Conservation (phyloP, 2,113 vertebrate genomes). For the Forbesichthys papilliferus region DNA sequence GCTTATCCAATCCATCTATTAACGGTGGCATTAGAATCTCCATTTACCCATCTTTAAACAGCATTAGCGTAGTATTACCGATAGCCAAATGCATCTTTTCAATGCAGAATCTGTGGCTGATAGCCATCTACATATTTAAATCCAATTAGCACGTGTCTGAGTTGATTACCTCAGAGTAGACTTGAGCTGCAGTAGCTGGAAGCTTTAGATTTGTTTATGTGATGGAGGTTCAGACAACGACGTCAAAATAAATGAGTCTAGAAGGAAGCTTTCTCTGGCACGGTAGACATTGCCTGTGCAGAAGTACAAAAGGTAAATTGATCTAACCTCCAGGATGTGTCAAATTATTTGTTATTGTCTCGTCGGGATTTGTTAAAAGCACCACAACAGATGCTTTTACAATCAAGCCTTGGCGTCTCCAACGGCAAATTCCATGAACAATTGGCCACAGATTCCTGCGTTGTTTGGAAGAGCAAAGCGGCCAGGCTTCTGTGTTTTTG, state of each 20-base stretch:
- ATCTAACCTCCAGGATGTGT: constrained; percentile 13
- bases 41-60: neutral
- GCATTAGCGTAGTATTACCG: constrained; percentile 3
- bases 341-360: neutral
- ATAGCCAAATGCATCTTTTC: neutral
- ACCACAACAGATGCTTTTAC: too few species aligned
- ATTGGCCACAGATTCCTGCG: neutral
- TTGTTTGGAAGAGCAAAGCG: neutral
- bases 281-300: constrained; percentile 12
- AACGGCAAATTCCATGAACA: too few species aligned
- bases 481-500: too few species aligned
- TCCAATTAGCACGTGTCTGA: neutral
- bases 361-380: neutral
- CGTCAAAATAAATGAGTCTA: constrained; percentile 1
- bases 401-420: too few species aligned
- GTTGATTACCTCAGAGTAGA: constrained; percentile 4
- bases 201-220: neutral
- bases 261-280: neutral
- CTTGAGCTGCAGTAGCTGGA: constrained; percentile 8
- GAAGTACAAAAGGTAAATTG: constrained; percentile 6
- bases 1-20: neutral
- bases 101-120: neutral
- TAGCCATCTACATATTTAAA: neutral
- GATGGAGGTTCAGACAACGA: neutral
- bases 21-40: neutral